Conservation (phyloP, 1,140 invertebrate genomes). For the Sesamia nonagrioides region DNA sequence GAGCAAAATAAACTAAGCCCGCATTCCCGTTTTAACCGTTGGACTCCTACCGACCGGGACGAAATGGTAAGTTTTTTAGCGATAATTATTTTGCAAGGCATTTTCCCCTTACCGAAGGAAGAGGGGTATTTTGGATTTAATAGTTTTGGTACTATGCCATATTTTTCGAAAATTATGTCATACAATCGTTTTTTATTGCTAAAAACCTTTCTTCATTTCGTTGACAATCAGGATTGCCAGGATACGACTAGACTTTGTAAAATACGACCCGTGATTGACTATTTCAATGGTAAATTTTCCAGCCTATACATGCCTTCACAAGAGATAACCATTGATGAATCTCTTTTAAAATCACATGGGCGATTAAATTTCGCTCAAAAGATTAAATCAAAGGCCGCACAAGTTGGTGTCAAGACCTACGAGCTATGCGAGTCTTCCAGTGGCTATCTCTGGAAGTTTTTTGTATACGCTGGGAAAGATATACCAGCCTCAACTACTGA, state of each 20-base stretch:
- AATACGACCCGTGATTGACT: constrained; percentile 8
- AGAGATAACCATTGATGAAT: constrained; percentile 16
- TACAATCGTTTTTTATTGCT: constrained; percentile 7
- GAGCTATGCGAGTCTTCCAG: constrained; percentile 51
- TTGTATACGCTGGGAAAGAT: constrained; percentile 47
- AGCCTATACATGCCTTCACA: not conserved
- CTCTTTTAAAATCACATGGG: not conserved
- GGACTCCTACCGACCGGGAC: not conserved
- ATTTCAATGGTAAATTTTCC: not conserved
- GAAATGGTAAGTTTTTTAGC: constrained; percentile 10
- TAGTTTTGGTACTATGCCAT: constrained; percentile 7
- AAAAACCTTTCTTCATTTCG: constrained; percentile 1
- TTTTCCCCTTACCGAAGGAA: constrained; percentile 4
- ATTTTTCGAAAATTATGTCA: not conserved
- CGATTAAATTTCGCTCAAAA: constrained; percentile 1
- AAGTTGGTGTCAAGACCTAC: constrained; percentile 53
- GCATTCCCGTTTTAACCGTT: too few relatives aligned
- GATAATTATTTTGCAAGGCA: not conserved
- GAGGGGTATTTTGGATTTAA: not conserved
- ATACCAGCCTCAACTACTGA: too few relatives aligned
- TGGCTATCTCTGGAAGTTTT: constrained; percentile 53
- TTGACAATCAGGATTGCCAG: not conserved
- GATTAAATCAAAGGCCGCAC: constrained; percentile 24
- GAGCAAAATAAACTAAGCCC: too few relatives aligned
- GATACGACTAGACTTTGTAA: not conserved